These are phyloP conservation scores for Onychostoma macrolepis DNA, from an alignment of 2,113 vertebrate species.

Conservation along the genomic window DNA sequence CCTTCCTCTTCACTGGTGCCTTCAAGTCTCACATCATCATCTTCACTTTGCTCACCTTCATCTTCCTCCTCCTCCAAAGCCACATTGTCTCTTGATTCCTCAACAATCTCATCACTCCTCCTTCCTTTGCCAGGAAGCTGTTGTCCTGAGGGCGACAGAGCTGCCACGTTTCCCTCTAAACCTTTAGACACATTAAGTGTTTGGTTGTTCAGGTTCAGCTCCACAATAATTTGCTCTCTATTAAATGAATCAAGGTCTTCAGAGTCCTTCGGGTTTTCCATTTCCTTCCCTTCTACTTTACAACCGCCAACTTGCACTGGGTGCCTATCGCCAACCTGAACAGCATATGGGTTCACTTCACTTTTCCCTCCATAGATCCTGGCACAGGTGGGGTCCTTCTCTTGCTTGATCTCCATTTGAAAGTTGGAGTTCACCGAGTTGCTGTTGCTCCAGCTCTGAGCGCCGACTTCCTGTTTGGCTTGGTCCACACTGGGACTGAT, in stretches of 20 bases:
- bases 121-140: constrained; percentile 62
- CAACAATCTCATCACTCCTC: constrained; percentile 62
- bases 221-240: constrained; percentile 86
- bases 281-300: constrained; percentile 75
- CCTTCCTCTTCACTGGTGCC: constrained; percentile 60
- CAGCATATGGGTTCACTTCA: constrained; percentile 74
- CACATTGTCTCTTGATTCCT: constrained; percentile 52
- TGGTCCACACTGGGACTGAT: constrained; percentile 64
- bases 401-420: constrained; percentile 53
- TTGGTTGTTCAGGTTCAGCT: constrained; percentile 89
- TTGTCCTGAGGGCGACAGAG: neutral
- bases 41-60: constrained; percentile 44
- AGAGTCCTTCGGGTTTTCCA: constrained; percentile 69
- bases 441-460: constrained; percentile 33
- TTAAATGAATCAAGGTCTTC: constrained; percentile 73
- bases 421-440: neutral
- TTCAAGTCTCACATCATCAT: constrained; percentile 43
- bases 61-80: constrained; percentile 48
- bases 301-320: constrained; percentile 56
- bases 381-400: constrained; percentile 70
- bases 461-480: constrained; percentile 63
- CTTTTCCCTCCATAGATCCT: constrained; percentile 84
- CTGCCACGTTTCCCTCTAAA: constrained; percentile 72
- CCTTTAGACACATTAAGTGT: constrained; percentile 85
- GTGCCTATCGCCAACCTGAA: constrained; percentile 76